Base-by-base conservation (phyloP, 2,797 vertebrate species). In the Hoplostethus atlanticus region DNA sequence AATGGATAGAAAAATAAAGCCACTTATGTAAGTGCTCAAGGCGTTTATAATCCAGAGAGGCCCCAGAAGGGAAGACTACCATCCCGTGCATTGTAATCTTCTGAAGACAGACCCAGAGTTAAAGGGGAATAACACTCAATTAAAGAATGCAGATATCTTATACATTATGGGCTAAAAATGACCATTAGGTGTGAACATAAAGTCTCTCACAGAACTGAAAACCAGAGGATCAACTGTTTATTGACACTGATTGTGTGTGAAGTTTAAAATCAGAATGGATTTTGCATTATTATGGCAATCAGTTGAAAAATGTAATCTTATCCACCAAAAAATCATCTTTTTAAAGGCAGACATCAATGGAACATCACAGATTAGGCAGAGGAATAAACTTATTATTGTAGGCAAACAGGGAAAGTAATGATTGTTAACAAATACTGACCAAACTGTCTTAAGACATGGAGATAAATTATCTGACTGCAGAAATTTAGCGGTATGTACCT, bases 1-100 rank as follows among this genome's bases (percentile, higher is more conserved):
- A 88, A 86, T 84, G 85, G 84, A 85, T 85, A 81, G 80, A 89
- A 87, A 91, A 91, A 91, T 87, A 86, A 89, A 91, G 82, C 81
- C 81, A 88, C 86, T 90, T 85, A 84, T 84, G 83, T 74, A 86
- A 90, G 81, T 71, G 79, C 68, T 84, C 64, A 84, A 85, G 79
- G 70, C 70, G 36, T 6, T 6, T 59, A 78, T 88, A 90, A 90
- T 87, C 82, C 80, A 66, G 52, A 73, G 71, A 25, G 64, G 47
- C 28, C 73, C 77, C 52, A 64, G 76, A 54, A 55, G 72, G 73
- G 58, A 70, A 73, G 84, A 73, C 71, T 70, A 62, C 51, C 42
- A 63, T 44, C 68, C 57, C 48, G 85, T 65, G 77, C 58, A 79
- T 69, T 80, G 81, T 81, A 85, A 91, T 85, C 85, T 87, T 66